Percentiles rank a stretch among this genome's conserved stretches.
Conservation (phyloP, 2,797 vertebrate genomes). For the Amphiprion clarkii region DNA sequence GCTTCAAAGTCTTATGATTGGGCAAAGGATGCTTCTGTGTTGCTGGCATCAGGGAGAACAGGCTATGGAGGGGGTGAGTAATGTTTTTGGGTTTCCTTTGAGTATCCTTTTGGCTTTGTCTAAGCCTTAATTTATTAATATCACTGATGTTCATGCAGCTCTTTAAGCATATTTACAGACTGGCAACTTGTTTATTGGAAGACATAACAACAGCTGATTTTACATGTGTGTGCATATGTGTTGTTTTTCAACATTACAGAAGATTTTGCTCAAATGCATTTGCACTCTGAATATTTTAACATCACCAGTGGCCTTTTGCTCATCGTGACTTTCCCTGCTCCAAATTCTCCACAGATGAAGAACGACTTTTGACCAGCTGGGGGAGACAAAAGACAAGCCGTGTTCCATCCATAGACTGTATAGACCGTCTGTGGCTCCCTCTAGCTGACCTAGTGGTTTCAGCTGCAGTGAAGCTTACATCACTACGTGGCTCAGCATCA, state of each 20-base stretch:
- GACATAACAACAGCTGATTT: background rate
- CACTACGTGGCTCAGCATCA: constrained; percentile 51
- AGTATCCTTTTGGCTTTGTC: too few relatives aligned
- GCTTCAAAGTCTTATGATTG: too few relatives aligned
- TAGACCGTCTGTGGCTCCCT: background rate
- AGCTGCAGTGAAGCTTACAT: constrained; percentile 48
- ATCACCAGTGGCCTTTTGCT: too few relatives aligned
- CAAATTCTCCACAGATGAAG: constrained; percentile 8
- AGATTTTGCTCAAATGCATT: too few relatives aligned
- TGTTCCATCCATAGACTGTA: background rate
- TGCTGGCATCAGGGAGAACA: too few relatives aligned
- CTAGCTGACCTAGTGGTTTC: constrained; percentile 22
- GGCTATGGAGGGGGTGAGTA: too few relatives aligned
- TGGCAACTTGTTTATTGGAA: background rate
- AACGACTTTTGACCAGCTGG: constrained; percentile 60
- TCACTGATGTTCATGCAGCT: background rate
- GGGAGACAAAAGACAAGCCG: constrained; percentile 64
- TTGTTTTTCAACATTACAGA: too few relatives aligned
- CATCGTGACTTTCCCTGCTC: background rate
- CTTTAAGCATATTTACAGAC: background rate
- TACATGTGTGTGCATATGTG: too few relatives aligned
- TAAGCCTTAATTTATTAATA: too few relatives aligned
- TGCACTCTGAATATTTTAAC: too few relatives aligned
- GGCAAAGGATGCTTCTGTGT: too few relatives aligned
- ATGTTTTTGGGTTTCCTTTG: too few relatives aligned